A percentile compares a stretch with the other conserved stretches of the same genome.
Evolutionary conservation across 2,113 vertebrate genomes (phyloP).

Genomic region (Trogon melanurus): DNA sequence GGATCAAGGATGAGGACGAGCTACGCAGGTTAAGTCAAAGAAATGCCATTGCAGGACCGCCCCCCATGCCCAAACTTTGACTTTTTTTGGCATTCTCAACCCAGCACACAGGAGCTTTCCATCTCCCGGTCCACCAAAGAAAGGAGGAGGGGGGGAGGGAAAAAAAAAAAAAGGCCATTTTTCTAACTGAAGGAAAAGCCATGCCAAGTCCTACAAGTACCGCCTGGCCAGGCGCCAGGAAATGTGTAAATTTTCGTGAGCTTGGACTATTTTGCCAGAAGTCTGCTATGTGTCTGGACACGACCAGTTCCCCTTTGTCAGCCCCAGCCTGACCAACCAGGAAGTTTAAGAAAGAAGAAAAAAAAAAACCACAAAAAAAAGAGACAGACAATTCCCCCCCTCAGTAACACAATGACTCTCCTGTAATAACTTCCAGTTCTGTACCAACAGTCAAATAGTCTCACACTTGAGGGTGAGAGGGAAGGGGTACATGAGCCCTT

Average conservation of each 20-base stretch:
- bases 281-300: slow-evolving; percentile 85
- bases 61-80: slow-evolving; percentile 72
- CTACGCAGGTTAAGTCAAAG: slow-evolving; percentile 56
- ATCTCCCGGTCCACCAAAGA: slow-evolving; percentile 60
- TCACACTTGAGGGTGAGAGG: background rate
- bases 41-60: slow-evolving; percentile 77
- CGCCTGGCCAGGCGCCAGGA: slow-evolving; percentile 84
- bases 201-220: slow-evolving; percentile 88
- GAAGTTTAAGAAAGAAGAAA: slow-evolving; percentile 63
- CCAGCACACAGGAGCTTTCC: slow-evolving; percentile 72
- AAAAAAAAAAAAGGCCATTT: slow-evolving; percentile 64
- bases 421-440: slow-evolving; percentile 58
- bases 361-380: background rate
- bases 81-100: slow-evolving; percentile 82
- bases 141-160: background rate
- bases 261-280: slow-evolving; percentile 82
- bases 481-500: background rate
- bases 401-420: slow-evolving; percentile 27
- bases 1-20: background rate
- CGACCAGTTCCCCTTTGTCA: slow-evolving; percentile 76
- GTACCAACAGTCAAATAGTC: background rate
- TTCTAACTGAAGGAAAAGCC: slow-evolving; percentile 88
- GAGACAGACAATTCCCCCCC: background rate
- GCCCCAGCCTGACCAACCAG: slow-evolving; percentile 75
- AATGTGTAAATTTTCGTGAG: slow-evolving; percentile 83